These are phyloP conservation scores for Neodiprion virginianus DNA, from an alignment of 1,140 invertebrate genomes.

Conservation along the genomic window DNA sequence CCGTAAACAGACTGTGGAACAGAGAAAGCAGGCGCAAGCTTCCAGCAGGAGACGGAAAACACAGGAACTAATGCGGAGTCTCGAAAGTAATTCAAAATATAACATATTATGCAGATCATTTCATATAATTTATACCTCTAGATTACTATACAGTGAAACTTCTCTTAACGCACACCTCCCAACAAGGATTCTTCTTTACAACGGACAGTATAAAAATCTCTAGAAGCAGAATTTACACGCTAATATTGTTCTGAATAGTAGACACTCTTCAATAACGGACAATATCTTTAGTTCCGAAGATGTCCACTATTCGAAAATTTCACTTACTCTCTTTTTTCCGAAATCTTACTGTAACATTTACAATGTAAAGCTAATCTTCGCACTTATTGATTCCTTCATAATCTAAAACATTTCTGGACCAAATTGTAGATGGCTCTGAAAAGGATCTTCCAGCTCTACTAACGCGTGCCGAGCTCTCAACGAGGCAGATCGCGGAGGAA, in stretches of 20 bases:
- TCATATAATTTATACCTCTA: slow-evolving; percentile 36
- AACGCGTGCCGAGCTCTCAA: slow-evolving; percentile 64
- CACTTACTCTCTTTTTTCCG: too few relatives aligned
- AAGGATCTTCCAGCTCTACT: slow-evolving; percentile 67
- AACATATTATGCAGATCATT: slow-evolving; percentile 20
- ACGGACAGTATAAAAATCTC: too few relatives aligned
- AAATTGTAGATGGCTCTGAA: slow-evolving; percentile 51
- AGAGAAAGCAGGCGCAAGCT: slow-evolving; percentile 63
- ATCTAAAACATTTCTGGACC: slow-evolving; percentile 26
- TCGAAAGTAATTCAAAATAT: slow-evolving; percentile 60
- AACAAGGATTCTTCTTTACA: too few relatives aligned
- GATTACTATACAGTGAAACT: slow-evolving; percentile 38
- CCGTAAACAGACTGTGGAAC: slow-evolving; percentile 63
- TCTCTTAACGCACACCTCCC: too few relatives aligned
- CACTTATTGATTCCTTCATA: too few relatives aligned
- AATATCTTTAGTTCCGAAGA: neutral
- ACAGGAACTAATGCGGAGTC: slow-evolving; percentile 68
- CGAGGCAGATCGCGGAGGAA: slow-evolving; percentile 60
- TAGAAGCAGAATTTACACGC: too few relatives aligned
- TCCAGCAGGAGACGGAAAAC: slow-evolving; percentile 68
- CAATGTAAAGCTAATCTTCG: too few relatives aligned
- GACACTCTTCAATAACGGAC: too few relatives aligned
- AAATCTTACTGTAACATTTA: too few relatives aligned
- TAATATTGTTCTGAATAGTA: too few relatives aligned
- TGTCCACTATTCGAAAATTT: slow-evolving; percentile 9